Evolutionary conservation across 2,797 vertebrate species (phyloP).

Genomic region (Sternarchorhynchus goeldii): DNA sequence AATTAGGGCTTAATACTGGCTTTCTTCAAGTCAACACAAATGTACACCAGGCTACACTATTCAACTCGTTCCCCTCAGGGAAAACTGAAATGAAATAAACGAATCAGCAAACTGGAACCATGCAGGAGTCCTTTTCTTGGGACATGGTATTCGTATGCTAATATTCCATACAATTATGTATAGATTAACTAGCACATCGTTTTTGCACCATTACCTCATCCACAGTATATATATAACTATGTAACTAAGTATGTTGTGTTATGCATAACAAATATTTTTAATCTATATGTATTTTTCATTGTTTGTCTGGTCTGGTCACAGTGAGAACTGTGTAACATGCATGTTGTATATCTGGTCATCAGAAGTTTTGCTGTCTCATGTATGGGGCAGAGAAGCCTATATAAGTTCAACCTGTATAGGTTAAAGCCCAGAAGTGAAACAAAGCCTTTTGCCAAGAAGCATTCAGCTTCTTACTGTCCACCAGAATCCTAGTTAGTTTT

Average conservation of each 20-base stretch:
- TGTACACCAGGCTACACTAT: slow-evolving; percentile 35
- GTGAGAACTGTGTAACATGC: neutral
- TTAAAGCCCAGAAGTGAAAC: neutral
- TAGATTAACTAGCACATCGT: slow-evolving; percentile 24
- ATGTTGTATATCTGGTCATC: too few species aligned
- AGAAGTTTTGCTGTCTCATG: too few species aligned
- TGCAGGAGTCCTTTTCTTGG: slow-evolving; percentile 34
- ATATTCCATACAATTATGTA: slow-evolving; percentile 9
- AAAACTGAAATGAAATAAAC: slow-evolving; percentile 26
- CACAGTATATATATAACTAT: slow-evolving; percentile 20
- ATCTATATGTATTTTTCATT: slow-evolving; percentile 35
- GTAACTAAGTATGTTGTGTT: neutral
- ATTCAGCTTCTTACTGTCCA: neutral
- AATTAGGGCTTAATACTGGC: slow-evolving; percentile 46
- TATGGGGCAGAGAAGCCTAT: too few species aligned
- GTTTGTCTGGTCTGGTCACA: slow-evolving; percentile 27
- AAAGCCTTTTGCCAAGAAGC: neutral
- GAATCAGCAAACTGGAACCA: slow-evolving; percentile 40
- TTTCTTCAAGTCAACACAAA: slow-evolving; percentile 49
- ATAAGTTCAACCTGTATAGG: too few species aligned
- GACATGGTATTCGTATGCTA: slow-evolving; percentile 18
- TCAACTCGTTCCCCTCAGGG: slow-evolving; percentile 32
- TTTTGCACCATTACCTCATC: slow-evolving; percentile 27
- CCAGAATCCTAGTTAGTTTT: slow-evolving; percentile 9
- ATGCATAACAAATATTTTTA: slow-evolving; percentile 16